phyloP scores from a whole-genome alignment of 2,888 invertebrate genomes.

The Barypeithes pellucidus region DNA sequence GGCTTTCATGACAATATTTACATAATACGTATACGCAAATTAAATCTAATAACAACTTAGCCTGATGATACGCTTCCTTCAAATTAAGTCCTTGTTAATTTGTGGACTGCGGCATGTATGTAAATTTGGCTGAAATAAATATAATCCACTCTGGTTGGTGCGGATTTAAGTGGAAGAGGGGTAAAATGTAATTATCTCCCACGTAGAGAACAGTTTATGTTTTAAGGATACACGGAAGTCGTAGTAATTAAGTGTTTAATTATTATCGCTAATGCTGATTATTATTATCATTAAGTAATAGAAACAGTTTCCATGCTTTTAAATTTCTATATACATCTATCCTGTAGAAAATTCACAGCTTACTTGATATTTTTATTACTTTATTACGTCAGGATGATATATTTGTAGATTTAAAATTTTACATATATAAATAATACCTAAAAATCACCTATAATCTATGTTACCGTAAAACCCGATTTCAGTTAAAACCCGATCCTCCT shows the following conservation, averaged over 20 bases:
- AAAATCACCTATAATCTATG: too few relatives aligned
- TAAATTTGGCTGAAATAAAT: constrained; percentile 60
- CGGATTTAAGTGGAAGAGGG: constrained; percentile 53
- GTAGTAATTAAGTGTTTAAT: constrained; percentile 12
- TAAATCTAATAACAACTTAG: constrained; percentile 62
- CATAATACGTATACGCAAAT: constrained; percentile 56
- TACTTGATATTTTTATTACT: too few relatives aligned
- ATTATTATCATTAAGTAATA: not conserved
- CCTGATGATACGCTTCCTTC: constrained; percentile 61
- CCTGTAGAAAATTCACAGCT: too few relatives aligned
- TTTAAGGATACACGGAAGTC: constrained; percentile 20
- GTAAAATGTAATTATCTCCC: constrained; percentile 49
- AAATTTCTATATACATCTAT: too few relatives aligned
- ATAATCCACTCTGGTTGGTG: constrained; percentile 50
- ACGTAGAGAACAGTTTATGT: constrained; percentile 39
- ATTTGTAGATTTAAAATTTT: too few relatives aligned
- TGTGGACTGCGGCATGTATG: constrained; percentile 62
- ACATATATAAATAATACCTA: too few relatives aligned
- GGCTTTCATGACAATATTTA: constrained; percentile 54
- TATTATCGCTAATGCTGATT: not conserved
- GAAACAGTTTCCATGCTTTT: too few relatives aligned
- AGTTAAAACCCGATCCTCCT: too few relatives aligned
- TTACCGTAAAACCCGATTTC: too few relatives aligned
- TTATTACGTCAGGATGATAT: too few relatives aligned
- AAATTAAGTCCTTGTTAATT: constrained; percentile 63